Evolutionary conservation across 1,140 invertebrate species (phyloP).

Genomic region (Galendromus occidentalis): DNA sequence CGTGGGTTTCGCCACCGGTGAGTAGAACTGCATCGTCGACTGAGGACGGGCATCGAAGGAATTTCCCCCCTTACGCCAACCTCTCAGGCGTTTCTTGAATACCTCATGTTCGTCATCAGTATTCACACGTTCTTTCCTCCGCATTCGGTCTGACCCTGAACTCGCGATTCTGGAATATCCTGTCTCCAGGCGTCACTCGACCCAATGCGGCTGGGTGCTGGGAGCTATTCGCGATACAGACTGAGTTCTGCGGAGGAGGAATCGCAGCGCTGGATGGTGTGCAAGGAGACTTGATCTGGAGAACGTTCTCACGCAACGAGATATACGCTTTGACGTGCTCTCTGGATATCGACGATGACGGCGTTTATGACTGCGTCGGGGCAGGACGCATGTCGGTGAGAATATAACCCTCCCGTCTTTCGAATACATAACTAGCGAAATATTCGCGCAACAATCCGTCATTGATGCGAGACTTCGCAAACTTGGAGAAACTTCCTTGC

Average conservation of each 20-base stretch:
- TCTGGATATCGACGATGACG: conserved; percentile 47
- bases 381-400: conserved; percentile 33
- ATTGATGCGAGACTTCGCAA: too few species aligned
- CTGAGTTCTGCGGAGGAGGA: conserved; percentile 43
- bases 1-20: conserved; percentile 58
- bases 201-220: not conserved
- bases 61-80: too few species aligned
- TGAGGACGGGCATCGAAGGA: too few species aligned
- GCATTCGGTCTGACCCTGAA: too few species aligned
- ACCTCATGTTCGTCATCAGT: too few species aligned
- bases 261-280: conserved; percentile 50
- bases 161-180: too few species aligned
- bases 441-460: too few species aligned
- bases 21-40: too few species aligned
- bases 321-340: conserved; percentile 53
- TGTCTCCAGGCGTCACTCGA: not conserved
- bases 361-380: conserved; percentile 46
- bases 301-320: conserved; percentile 47
- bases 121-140: too few species aligned
- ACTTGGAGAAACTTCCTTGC: not conserved
- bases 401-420: too few species aligned
- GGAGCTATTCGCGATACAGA: not conserved
- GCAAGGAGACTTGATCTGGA: conserved; percentile 51
- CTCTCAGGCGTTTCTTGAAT: too few species aligned
- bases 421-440: too few species aligned